Evolutionary conservation across 2,113 vertebrate species (phyloP).

Genomic region (Psammodynastes pulverulentus): DNA sequence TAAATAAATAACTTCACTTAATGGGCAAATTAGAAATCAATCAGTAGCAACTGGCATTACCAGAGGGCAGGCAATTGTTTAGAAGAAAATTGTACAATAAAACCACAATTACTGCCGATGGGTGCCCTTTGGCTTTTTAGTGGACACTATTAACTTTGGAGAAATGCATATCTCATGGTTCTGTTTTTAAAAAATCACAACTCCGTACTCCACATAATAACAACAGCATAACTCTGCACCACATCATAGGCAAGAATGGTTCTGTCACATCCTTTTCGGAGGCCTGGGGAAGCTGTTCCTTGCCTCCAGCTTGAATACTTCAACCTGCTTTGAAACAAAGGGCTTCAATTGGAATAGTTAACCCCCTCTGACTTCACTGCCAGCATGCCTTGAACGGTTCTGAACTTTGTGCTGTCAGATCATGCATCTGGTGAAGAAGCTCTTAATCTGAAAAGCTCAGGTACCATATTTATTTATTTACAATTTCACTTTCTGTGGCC

Average conservation of each 20-base stretch:
- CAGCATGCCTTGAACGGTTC: neutral
- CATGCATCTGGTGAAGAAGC: neutral
- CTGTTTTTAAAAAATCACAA: neutral
- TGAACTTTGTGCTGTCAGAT: neutral
- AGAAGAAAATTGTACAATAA: neutral
- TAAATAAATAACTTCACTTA: neutral
- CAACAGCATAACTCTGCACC: neutral
- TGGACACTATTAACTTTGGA: neutral
- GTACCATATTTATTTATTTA: neutral
- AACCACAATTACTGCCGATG: too few species aligned
- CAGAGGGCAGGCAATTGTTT: neutral
- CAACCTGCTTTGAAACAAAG: neutral
- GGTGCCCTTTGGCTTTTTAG: neutral
- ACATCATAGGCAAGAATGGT: neutral
- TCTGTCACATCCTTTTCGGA: neutral
- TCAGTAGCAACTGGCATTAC: neutral
- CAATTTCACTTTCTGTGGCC: neutral
- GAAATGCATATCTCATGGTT: neutral
- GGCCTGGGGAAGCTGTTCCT: neutral
- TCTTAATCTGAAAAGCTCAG: neutral
- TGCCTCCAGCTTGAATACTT: neutral
- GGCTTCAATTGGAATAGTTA: neutral
- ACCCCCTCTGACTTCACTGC: neutral
- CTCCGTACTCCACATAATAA: neutral
- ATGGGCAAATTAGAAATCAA: neutral